Evolutionary conservation across 2,797 vertebrate genomes (phyloP), one percentile per base, ranked within the genome.

Genomic region (Sternarchorhynchus goeldii): DNA sequence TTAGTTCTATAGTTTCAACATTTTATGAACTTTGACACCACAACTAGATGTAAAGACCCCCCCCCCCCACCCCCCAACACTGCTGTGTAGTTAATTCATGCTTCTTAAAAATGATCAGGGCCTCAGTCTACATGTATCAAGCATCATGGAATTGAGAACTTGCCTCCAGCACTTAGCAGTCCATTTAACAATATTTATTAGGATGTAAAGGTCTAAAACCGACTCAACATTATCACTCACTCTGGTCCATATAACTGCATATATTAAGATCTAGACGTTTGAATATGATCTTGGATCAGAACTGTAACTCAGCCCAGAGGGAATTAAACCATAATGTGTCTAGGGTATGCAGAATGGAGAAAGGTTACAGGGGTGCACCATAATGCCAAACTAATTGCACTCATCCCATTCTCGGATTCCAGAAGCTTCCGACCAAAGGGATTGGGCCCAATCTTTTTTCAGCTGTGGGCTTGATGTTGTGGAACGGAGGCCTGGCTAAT

Each of bases 351-450:
- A 39, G 53, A 75, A 62, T 57, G 53, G 34, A 53, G 3, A 57
- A n/a, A 36, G 68, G 68, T 71, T 36, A 56, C 8, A 71, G 68
- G 31, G 31, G 50, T 60, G 36, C 36, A 50, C 25, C 60, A 39
- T 55, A 81, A 86, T 83, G 74, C 41, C 21, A 56, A 83, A 83
- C 81, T 76, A 73, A 88, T 86, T 83, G 76, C 60, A 70, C 39
- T 41, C 56, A 31, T 67, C 67, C n/a, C 58, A 29, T 73, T 67
- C 63, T 20, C 0, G 55, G 73, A 79, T 81, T 59, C 50, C 32
- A 65, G 50, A 25, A 78, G 56, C 64, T 68, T 77, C 58, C 5
- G 59, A 65, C 70, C 73, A 57, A 59, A 45, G 56, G 34, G 69
- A 57, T 25, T 57, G 53, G 60, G 12, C 58, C 50, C 21, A 56